Base-by-base conservation (phyloP, 1,140 invertebrate species). In the Spodoptera litura region DNA sequence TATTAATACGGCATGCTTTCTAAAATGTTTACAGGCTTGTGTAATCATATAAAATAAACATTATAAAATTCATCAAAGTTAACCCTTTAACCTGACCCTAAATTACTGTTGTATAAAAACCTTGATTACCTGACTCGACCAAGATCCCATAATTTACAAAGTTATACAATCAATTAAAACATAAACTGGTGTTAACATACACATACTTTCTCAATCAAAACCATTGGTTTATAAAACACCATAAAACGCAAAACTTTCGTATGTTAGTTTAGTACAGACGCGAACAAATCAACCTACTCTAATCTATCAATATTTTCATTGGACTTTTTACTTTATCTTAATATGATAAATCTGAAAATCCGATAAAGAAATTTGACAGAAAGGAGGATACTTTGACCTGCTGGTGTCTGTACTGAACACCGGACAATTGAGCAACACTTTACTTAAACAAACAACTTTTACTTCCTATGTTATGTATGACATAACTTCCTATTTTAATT, bases 401-500 rank as follows among this genome's bases (percentile, higher is more conserved):
- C 31, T 31, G 31, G 31, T 0, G 31, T 1, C 3, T 31, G 31
- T 31, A 31, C n/a, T 31, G 31, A 1, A 15, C 35, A 31, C n/a
- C 27, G 31, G 4, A 15, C 35, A 64, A 64, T 44, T 44, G 35
- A 38, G 35, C 35, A 44, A 64, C 61, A 15, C 13, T 62, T 62
- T 62, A 64, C 61, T 64, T 64, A 64, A 27, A 27, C 49, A 13
- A 3, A 2, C 38, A 38, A 71, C 68, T 71, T 53, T 53, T 71
- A 71, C 52, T 71, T 59, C 35, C 55, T 27, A 38, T 44, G 9
- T 31, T 15, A 11, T 73, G 55, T 31, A 31, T 31, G 31, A 59
- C n/a, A 15, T 73, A 73, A 73, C 55, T 59, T 73, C 55, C 71
- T 58, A 73, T 44, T 35, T 49, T 31, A 31, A 31, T 68, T 55